These are phyloP conservation scores for Arvicanthis niloticus DNA, from an alignment of 2,113 vertebrate species.

Conservation along the genomic window DNA sequence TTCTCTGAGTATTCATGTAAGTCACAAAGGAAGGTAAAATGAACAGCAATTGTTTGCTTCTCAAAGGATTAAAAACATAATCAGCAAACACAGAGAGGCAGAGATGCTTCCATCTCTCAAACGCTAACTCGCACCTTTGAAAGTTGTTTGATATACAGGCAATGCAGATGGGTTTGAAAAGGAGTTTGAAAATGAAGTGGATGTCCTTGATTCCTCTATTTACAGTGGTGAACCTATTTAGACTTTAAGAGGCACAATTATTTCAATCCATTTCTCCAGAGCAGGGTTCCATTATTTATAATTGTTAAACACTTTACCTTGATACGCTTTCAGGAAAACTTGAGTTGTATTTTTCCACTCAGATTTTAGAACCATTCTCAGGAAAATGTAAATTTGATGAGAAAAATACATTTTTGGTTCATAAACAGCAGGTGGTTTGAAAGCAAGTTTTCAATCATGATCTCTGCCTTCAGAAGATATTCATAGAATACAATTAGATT, in stretches of 20 bases:
- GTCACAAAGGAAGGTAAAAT: constrained; percentile 67
- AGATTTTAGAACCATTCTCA: neutral
- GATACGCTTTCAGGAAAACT: constrained; percentile 44
- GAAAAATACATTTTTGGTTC: neutral
- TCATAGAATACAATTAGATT: constrained; percentile 49
- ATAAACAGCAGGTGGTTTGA: constrained; percentile 4
- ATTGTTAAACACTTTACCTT: constrained; percentile 58
- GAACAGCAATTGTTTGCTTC: constrained; percentile 69
- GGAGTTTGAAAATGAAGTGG: constrained; percentile 74
- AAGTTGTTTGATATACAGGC: constrained; percentile 41
- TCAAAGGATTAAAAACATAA: constrained; percentile 72
- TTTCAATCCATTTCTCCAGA: constrained; percentile 60
- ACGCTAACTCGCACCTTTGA: constrained; percentile 28
- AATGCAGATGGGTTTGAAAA: constrained; percentile 54
- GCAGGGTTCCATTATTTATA: constrained; percentile 41
- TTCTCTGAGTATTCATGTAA: constrained; percentile 61
- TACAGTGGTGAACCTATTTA: constrained; percentile 31
- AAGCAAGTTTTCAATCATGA: constrained; percentile 49
- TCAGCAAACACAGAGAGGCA: constrained; percentile 65
- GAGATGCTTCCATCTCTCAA: constrained; percentile 36
- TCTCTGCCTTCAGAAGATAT: constrained; percentile 1
- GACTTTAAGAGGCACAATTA: constrained; percentile 62
- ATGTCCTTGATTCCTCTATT: constrained; percentile 72
- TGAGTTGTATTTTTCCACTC: constrained; percentile 40
- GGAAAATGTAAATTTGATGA: constrained; percentile 35